Conservation (phyloP, 2,113 vertebrate species). For the Gallinago media region DNA sequence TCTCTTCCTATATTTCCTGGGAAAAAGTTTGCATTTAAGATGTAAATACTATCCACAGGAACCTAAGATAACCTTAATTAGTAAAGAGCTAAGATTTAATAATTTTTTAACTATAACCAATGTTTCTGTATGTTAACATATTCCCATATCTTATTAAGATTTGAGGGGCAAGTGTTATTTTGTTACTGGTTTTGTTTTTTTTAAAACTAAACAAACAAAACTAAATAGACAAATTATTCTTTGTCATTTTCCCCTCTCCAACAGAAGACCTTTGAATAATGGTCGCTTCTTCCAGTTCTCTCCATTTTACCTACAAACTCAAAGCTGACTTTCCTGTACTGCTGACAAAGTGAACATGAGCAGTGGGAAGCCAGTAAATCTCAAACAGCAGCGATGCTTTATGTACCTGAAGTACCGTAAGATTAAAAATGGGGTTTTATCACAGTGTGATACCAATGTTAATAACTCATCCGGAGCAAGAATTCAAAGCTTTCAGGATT, state of each 20-base stretch:
- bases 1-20: background rate
- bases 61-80: background rate
- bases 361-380: conserved; percentile 40
- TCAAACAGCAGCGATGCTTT: conserved; percentile 53
- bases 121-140: background rate
- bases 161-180: background rate
- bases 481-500: conserved; percentile 66
- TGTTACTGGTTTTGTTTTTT: background rate
- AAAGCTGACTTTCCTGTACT: conserved; percentile 18
- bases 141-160: background rate
- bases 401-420: conserved; percentile 54
- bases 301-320: background rate
- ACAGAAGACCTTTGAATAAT: conserved; percentile 1
- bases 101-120: background rate
- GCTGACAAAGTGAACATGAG: conserved; percentile 49
- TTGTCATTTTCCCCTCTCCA: background rate
- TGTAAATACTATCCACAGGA: background rate
- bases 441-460: conserved; percentile 58
- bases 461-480: conserved; percentile 70
- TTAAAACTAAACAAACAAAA: background rate
- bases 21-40: background rate
- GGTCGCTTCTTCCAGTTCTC: background rate
- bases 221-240: background rate
- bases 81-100: background rate
- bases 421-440: conserved; percentile 75